Evolutionary conservation across 2,797 vertebrate genomes (phyloP), one percentile per base, ranked within the genome.

Genomic region (Apodemus agrarius): DNA sequence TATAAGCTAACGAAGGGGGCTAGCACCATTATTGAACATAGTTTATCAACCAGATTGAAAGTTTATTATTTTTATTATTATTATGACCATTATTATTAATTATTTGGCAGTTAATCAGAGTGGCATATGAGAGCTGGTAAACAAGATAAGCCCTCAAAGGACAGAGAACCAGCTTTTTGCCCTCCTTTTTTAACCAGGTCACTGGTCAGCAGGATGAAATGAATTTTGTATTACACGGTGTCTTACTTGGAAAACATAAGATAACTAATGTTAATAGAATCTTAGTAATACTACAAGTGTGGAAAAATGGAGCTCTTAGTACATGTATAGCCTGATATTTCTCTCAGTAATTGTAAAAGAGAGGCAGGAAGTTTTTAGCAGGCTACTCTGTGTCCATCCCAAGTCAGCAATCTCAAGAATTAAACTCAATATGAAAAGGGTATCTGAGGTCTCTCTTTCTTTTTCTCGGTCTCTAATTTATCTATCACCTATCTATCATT

Each of bases 21-120:
- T 76, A 29, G 13, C 6, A 57, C 2, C 17, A 87, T 2, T 2
- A 5, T 74, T 85, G 63, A 81, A 29, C 43, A 40, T 89, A 46
- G n/a, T 74, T 94, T 91, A 91, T 91, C 83, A 91, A 54, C 85
- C n/a, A 82, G 75, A 85, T 52, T 37, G 79, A 90, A 24, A 79
- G 31, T 94, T 97, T 79, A 34, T 69, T 84, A 46, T 46, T 63
- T 31, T 52, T 67, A 26, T 10, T 67, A 49, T 65, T 31, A 84
- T 65, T 49, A 67, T 63, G 6, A 85, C 16, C 13, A 61, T 43
- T 61, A 10, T 61, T 61, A 43, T 49, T 11, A 46, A 17, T 40
- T 67, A 67, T 69, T 49, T 81, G 63, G 85, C 13, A 37, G 49
- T 78, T 29, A 72, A 17, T 88, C 49, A 72, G 69, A 79, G 79